phyloP scores from a whole-genome alignment of 1,140 invertebrate species.

The Drosophila trapezifrons region DNA sequence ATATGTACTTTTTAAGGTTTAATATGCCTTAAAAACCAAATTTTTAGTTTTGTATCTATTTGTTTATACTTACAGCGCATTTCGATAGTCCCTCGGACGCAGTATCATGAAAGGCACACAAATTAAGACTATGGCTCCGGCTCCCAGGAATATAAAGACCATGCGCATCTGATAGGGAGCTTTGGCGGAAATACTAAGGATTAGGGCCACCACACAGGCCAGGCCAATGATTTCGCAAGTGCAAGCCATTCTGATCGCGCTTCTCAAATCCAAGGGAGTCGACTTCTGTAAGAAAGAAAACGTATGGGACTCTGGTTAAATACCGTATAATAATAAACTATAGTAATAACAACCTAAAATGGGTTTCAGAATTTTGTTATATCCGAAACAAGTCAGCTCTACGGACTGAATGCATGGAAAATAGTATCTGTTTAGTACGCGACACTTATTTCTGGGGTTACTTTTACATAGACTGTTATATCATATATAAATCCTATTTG shows the following conservation, averaged over 20 bases:
- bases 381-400: neutral
- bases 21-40: too few species aligned
- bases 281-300: conserved; percentile 20
- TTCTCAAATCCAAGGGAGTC: neutral
- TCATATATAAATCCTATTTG: neutral
- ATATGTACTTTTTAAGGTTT: too few species aligned
- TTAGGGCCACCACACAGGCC: conserved; percentile 78
- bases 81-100: conserved; percentile 88
- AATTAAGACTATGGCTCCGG: conserved; percentile 86
- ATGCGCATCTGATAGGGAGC: conserved; percentile 87
- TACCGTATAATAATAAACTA: neutral
- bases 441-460: neutral
- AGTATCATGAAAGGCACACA: conserved; percentile 90
- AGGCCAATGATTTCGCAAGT: conserved; percentile 79
- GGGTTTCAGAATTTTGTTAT: neutral
- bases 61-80: conserved; percentile 88
- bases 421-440: neutral
- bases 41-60: neutral
- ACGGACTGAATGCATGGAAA: too few species aligned
- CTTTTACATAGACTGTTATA: neutral
- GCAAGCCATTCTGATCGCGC: conserved; percentile 56
- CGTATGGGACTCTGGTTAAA: neutral
- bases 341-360: neutral
- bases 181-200: conserved; percentile 85
- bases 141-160: conserved; percentile 86